phyloP scores from a whole-genome alignment of 2,888 invertebrate genomes.

The Chydorus sphaericus region DNA sequence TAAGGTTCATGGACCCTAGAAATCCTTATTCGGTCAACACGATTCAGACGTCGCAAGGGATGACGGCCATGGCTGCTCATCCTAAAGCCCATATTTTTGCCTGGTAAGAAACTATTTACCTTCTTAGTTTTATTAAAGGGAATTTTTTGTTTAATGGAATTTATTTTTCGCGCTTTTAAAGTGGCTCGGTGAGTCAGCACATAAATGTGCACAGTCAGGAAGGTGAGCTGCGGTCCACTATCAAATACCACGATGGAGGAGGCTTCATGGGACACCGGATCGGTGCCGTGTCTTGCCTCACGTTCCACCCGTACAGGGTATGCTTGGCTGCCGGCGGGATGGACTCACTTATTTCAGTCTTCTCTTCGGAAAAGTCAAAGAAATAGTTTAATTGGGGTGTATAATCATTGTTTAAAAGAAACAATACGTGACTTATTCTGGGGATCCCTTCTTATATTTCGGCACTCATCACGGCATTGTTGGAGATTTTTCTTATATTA shows the following conservation, averaged over 20 bases:
- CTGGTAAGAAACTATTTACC: slow-evolving; percentile 41
- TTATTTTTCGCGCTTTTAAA: slow-evolving; percentile 28
- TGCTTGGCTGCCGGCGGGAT: slow-evolving; percentile 72
- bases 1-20: slow-evolving; percentile 40
- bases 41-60: slow-evolving; percentile 43
- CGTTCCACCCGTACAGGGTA: slow-evolving; percentile 77
- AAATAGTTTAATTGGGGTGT: not conserved
- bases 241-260: slow-evolving; percentile 83
- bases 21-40: slow-evolving; percentile 37
- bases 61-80: slow-evolving; percentile 72
- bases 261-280: slow-evolving; percentile 78
- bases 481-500: slow-evolving; percentile 6
- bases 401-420: not conserved
- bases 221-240: slow-evolving; percentile 56
- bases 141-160: slow-evolving; percentile 8
- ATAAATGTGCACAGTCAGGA: slow-evolving; percentile 60
- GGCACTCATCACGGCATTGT: too few species aligned
- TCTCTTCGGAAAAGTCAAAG: slow-evolving; percentile 8
- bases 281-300: slow-evolving; percentile 71
- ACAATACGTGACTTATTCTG: too few species aligned
- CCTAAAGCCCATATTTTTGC: slow-evolving; percentile 63
- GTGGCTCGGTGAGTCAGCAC: slow-evolving; percentile 60
- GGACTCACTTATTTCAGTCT: slow-evolving; percentile 34
- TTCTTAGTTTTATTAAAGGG: slow-evolving; percentile 8
- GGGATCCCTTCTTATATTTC: too few species aligned